A percentile compares a stretch with the other conserved stretches of the same genome.
Conservation (phyloP, 2,113 vertebrate genomes). For the Paradisaea rubra region DNA sequence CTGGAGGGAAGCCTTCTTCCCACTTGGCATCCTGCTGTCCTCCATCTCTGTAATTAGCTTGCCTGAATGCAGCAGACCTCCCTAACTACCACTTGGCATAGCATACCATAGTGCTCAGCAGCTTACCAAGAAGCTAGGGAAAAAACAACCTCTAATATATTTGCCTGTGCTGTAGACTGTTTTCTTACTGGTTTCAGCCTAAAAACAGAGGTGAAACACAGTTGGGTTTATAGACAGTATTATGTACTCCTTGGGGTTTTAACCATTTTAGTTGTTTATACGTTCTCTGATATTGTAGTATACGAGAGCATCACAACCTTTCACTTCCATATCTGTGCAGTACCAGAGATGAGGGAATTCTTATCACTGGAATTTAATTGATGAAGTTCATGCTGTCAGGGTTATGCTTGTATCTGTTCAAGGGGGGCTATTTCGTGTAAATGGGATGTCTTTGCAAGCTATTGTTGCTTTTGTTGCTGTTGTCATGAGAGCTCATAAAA, state of each 20-base stretch:
- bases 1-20: not conserved
- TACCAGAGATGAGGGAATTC: not conserved
- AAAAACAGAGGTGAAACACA: not conserved
- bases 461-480: not conserved
- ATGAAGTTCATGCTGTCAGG: not conserved
- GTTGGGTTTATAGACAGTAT: not conserved
- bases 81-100: not conserved
- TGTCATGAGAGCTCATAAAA: not conserved
- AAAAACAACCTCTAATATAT: not conserved
- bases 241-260: not conserved
- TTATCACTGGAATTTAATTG: not conserved
- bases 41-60: slow-evolving; percentile 2
- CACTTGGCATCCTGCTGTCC: not conserved
- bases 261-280: not conserved
- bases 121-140: not conserved
- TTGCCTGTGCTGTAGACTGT: not conserved
- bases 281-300: not conserved
- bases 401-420: not conserved
- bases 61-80: not conserved
- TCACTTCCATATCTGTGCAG: not conserved
- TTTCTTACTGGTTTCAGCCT: not conserved
- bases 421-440: not conserved
- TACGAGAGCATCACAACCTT: not conserved
- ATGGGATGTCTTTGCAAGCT: not conserved
- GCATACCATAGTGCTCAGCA: not conserved